Percentiles rank a stretch among this genome's conserved stretches.
Conservation (phyloP, 2,113 vertebrate species). For the Calidris pygmaea region DNA sequence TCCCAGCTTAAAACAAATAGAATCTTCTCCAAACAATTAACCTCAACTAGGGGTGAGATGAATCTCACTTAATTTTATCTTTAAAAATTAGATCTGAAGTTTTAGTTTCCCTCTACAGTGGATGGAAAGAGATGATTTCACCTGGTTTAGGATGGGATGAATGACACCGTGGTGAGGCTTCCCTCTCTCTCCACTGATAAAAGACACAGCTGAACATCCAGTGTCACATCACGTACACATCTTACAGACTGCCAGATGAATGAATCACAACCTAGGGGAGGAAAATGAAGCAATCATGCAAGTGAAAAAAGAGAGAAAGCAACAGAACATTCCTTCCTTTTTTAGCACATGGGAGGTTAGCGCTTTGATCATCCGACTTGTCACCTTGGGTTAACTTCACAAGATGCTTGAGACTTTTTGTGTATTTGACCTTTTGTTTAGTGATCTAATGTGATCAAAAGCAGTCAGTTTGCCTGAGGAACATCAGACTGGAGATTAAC, state of each 20-base stretch:
- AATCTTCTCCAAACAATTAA: not conserved
- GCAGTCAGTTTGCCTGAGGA: not conserved
- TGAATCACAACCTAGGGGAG: not conserved
- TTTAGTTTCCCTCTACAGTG: accelerated
- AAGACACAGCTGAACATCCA: not conserved
- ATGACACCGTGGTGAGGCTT: not conserved
- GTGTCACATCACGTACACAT: accelerated
- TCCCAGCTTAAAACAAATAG: not conserved
- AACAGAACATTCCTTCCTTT: not conserved
- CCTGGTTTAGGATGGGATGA: not conserved
- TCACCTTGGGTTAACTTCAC: not conserved
- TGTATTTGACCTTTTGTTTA: not conserved
- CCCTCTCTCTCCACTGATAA: not conserved
- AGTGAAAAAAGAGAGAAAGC: not conserved
- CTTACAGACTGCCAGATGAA: not conserved
- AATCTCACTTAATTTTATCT: not conserved
- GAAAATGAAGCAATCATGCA: not conserved
- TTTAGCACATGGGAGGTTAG: not conserved
- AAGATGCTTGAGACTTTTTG: not conserved
- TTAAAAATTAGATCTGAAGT: accelerated
- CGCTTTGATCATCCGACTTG: not conserved
- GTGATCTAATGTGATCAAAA: not conserved
- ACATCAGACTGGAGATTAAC: not conserved
- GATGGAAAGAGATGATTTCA: not conserved
- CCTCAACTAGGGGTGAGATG: not conserved